Base-by-base conservation (phyloP, 2,888 invertebrate genomes). In the Formica aserva region DNA sequence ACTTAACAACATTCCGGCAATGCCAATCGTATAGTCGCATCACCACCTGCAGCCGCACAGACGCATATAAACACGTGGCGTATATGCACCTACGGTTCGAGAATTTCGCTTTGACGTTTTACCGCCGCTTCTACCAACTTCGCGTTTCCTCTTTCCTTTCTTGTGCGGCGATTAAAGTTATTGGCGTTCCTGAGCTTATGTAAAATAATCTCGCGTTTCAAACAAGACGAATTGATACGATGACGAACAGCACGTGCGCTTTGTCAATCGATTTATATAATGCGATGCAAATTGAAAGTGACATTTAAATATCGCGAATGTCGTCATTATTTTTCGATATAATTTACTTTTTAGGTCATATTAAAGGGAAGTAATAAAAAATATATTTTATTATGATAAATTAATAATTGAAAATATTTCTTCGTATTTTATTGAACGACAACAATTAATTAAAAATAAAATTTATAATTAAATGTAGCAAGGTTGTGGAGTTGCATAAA, bases 1-100 rank as follows among this genome's bases (percentile, higher is more conserved):
- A 67, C 67, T 84, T 84, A 74, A 84, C 84, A 74, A 75, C 84
- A 84, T 84, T 84, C 84, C 83, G 66, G 74, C 45, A 84, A 84
- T 84, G 32, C 74, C 84, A 60, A 77, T 83, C 83, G 74, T 83
- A 41, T 63, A 69, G 67, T 60, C 65, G 57, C 66, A 69, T n/a
- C 77, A 77, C 77, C 77, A 77, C 69, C 57, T 77, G 77, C 67
- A 55, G 32, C 18, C 62, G n/a, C 38, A 52, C 75, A 29, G 32
- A 65, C 41, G 48, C 15, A 9, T 41, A 26, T 32, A 38, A 41
- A 26, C 35, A 29, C 45, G n/a, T 32, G n/a, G n/a, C 22, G 11
- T 15, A 29, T 38, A 29, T 29, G 48, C 67, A 13, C n/a, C 26
- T 29, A 52, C 48, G 38, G 8, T 26, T n/a, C 26, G 41, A 29